Base-by-base conservation (phyloP, 37 sponge, comb jelly and placozoan genomes). In the Cliona cf. orientalis region DNA sequence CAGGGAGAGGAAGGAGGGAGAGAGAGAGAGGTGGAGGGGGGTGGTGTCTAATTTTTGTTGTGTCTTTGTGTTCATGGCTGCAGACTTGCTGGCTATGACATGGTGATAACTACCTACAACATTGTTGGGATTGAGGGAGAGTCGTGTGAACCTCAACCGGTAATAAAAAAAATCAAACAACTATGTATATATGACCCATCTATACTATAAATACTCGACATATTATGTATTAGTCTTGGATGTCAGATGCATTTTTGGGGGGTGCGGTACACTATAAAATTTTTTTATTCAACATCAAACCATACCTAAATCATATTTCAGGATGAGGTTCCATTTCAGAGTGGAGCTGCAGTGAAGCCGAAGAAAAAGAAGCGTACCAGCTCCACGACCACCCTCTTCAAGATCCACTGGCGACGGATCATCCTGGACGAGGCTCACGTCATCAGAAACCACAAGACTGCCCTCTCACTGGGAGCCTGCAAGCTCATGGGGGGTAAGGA, bases 381-480 rank as follows among this genome's bases (percentile, higher is more conserved):
- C 1, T 29, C 35, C 37, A 23, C 7, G n/a, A 53, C 75, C 53
- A 75, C 88, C 0, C 67, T 92, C 42, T 92, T 92, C 64, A 32
- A 77, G 43, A 57, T 89, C 22, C 86, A 94, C 59, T 94, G 94
- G 94, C 66, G 75, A 17, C 44, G 94, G 32, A 60, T 94, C 26
- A 69, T 90, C 38, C 68, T 94, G 59, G 94, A 94, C 62, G 94
- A 94, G 69, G 94, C 84, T 7, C 94, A 94, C 72, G 65, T 56
- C 26, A 90, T 94, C 14, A 42, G 81, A 28, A 94, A 94, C 80
- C 87, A 81, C 43, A 83, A 86, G 79, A 71, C 91, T 32, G 79
- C 82, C 37, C 23, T 67, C 25, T 78, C 91, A 11, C 35, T 78
- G 14, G 91, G 91, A 0, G 84, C 70, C 31, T 81, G 83, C 57